Conservation (phyloP, 1,140 invertebrate species). For the Camponotus pennsylvanicus region DNA sequence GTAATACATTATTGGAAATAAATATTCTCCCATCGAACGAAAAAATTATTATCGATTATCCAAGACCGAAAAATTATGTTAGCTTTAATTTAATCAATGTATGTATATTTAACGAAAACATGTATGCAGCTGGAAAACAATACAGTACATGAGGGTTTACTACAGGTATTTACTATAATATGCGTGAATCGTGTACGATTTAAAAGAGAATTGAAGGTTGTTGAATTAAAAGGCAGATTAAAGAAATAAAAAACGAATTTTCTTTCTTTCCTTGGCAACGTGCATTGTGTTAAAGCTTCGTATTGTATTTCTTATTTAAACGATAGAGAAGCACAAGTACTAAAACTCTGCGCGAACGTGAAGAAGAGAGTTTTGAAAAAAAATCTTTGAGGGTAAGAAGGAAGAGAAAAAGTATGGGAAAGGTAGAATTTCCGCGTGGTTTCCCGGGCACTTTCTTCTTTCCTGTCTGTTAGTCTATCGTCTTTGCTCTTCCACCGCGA, state of each 20-base stretch:
- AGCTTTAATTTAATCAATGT: neutral
- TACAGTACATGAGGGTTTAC: neutral
- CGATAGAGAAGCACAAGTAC: constrained; percentile 26
- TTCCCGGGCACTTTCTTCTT: constrained; percentile 54
- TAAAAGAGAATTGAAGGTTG: constrained; percentile 17
- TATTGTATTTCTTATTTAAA: constrained; percentile 60
- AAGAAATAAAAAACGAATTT: constrained; percentile 8
- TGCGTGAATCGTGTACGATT: neutral
- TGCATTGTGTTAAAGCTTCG: constrained; percentile 45
- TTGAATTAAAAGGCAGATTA: constrained; percentile 25
- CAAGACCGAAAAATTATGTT: neutral
- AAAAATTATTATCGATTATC: neutral
- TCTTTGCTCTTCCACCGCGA: constrained; percentile 52
- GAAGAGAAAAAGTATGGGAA: constrained; percentile 38
- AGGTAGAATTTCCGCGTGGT: constrained; percentile 56
- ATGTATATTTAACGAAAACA: neutral
- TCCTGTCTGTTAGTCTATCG: constrained; percentile 56
- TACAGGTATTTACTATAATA: neutral
- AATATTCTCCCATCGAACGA: neutral
- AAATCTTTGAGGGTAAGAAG: constrained; percentile 23
- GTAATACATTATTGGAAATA: neutral
- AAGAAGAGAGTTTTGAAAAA: constrained; percentile 32
- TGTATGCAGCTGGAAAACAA: neutral
- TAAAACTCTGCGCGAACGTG: constrained; percentile 39
- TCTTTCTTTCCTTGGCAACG: neutral